Evolutionary conservation across 2,797 vertebrate species (phyloP).

Genomic region (Scolopax bukidnonensis): DNA sequence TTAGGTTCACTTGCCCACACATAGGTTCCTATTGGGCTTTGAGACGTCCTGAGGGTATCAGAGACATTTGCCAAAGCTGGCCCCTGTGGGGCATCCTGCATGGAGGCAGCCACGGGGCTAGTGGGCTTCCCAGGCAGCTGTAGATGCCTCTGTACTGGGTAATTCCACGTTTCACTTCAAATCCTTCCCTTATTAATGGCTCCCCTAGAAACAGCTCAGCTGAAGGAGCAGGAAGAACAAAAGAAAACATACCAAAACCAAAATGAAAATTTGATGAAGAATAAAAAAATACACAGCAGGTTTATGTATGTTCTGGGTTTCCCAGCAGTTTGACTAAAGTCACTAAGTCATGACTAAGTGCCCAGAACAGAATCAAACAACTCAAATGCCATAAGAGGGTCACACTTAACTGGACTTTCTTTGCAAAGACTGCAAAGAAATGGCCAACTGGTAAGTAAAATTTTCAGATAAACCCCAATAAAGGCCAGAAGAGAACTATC

Average conservation of each 20-base stretch:
- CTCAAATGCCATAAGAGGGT: background rate
- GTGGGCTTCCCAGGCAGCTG: background rate
- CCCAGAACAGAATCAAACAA: background rate
- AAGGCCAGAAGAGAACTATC: background rate
- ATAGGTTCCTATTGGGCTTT: background rate
- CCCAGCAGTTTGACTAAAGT: background rate
- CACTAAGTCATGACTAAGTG: background rate
- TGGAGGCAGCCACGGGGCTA: background rate
- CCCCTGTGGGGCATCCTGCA: too few species aligned
- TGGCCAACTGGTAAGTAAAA: background rate
- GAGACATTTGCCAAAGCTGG: background rate
- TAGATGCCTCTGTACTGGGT: background rate
- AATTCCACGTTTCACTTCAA: background rate
- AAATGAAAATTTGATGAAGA: background rate
- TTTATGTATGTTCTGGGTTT: background rate
- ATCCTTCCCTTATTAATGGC: background rate
- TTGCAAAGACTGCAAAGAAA: background rate
- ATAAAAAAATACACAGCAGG: background rate
- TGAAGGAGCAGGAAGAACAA: background rate
- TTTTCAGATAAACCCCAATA: background rate
- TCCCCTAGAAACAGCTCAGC: background rate
- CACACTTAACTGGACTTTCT: background rate
- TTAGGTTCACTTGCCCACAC: background rate
- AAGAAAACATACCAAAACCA: rapidly evolving
- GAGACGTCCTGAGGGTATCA: background rate